Evolutionary conservation across 37 sponge, comb jelly and placozoan species (phyloP), one percentile per base, ranked within the genome.

Genomic region (Ianthella basta): DNA sequence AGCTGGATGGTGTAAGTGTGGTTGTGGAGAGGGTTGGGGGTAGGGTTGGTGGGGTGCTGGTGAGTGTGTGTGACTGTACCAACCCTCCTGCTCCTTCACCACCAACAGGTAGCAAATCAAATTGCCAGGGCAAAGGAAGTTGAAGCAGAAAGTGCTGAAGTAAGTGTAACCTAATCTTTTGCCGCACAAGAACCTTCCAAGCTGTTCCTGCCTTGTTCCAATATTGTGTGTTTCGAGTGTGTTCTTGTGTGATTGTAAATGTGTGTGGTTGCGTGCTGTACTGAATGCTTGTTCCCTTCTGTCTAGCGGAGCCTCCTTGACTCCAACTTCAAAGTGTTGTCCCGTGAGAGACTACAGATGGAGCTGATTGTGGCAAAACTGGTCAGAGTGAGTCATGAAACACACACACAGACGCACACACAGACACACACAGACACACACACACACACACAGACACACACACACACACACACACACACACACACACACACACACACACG

Each of bases 1-100:
- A 69, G 44, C 57, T 90, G 36, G 84, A 84, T 23, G 87, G 87
- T 56, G 93, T 89, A 64, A 68, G 87, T 27, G 63, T 61, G 27
- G 50, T 8, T 44, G n/a, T 61, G 63, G 63, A 13, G 4, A 5
- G n/a, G 63, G 14, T 10, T 27, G 63, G 12, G 14, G 63, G 4
- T 10, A 27, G 63, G 3, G 63, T 61, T 61, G 63, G 63, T 61
- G 27, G 63, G 50, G 50, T 44, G 50, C 25, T 61, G 14, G 63
- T 61, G 4, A 13, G 63, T 44, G 50, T 3, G 50, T 44, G 50
- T 3, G 50, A 44, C 8, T 10, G 50, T 8, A 8, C n/a, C n/a
- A n/a, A n/a, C n/a, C n/a, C n/a, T n/a, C n/a, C n/a, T n/a, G n/a
- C n/a, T n/a, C n/a, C n/a, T n/a, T 29, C 29, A 4, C 29, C 64